Evolutionary conservation across 2,113 vertebrate genomes (phyloP).

Genomic region (Spheniscus mendiculus): DNA sequence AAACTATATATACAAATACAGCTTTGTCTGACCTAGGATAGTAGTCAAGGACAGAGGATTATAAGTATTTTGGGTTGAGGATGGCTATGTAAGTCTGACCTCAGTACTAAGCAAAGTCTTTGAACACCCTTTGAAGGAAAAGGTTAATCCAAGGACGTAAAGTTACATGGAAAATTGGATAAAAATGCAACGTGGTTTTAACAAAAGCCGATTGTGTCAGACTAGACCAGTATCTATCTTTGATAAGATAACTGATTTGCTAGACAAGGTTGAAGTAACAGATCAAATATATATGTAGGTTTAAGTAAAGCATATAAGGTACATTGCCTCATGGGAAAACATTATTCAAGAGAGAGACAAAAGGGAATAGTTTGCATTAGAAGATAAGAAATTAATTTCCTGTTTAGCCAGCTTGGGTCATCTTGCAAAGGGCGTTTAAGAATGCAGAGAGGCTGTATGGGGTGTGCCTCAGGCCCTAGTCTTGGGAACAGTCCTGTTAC

Average conservation of each 20-base stretch:
- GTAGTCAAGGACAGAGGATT: not conserved
- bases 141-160: not conserved
- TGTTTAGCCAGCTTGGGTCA: not conserved
- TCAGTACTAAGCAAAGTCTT: not conserved
- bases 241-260: conserved; percentile 25
- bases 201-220: not conserved
- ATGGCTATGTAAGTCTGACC: not conserved
- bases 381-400: conserved; percentile 19
- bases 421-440: not conserved
- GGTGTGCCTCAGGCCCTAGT: not conserved
- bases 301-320: not conserved
- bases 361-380: not conserved
- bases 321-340: not conserved
- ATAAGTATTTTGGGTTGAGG: not conserved
- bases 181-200: not conserved
- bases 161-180: not conserved
- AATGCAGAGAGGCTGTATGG: not conserved
- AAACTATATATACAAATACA: not conserved
- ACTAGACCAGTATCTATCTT: not conserved
- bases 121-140: not conserved
- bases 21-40: not conserved
- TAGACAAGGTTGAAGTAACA: not conserved
- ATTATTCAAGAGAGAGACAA: not conserved
- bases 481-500: not conserved
- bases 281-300: not conserved